Evolutionary conservation across 2,113 vertebrate genomes (phyloP), one percentile per base, ranked within the genome.

Genomic region (Lophotis ruficrista): DNA sequence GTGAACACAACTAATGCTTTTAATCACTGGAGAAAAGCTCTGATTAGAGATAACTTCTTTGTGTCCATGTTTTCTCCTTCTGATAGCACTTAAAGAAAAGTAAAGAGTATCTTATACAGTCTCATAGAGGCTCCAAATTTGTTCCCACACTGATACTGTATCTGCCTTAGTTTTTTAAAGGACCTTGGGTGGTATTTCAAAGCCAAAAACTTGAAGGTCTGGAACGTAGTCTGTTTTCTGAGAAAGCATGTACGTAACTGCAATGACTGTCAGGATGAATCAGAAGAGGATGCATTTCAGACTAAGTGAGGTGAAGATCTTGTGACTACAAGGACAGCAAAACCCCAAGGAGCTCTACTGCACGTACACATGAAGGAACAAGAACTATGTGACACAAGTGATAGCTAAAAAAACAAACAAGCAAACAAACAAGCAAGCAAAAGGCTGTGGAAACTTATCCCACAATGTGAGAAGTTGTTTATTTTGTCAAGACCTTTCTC

Each of bases 301-400:
- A n/a, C 20, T 31, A 60, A 69, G 37, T 2, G 24, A 81, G 45
- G 21, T 41, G 41, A 81, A 87, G 72, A 93, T 54, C 37, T 60
- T 66, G 48, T 81, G 24, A 5, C 23, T 86, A 11, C 64, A 89
- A 87, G 17, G 50, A 51, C 13, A 57, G n/a, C 28, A 91, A 87
- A 87, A 69, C 18, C 38, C 30, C 33, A 38, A 8, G 57, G 38
- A 58, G 38, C 0, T 0, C 33, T 80, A 43, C 50, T 45, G 48
- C 23, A 61, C 0, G 0, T 30, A 31, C n/a, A 83, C 0, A 0
- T 14, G 50, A 68, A 51, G 21, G 43, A 28, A 68, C 54, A 83
- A 6, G 6, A 86, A 69, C 16, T 76, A 60, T 33, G 58, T 62
- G 64, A 81, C 24, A 84, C n/a, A 50, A 48, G 25, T 3, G 25